phyloP scores from a whole-genome alignment of 2,113 vertebrate species.

The Prolemur simus region DNA sequence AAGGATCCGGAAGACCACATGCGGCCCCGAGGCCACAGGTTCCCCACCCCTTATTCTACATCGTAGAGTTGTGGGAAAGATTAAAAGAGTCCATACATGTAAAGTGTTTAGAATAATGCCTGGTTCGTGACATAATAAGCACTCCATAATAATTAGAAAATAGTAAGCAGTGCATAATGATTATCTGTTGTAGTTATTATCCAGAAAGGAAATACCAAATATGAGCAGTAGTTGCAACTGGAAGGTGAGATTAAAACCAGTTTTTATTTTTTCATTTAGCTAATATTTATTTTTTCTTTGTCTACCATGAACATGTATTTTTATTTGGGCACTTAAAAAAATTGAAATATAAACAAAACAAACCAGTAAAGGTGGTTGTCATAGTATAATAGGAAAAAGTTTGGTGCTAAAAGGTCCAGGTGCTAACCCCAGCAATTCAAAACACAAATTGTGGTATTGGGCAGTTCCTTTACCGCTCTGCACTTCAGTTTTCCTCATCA shows the following conservation, averaged over 20 bases:
- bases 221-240: background rate
- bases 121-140: background rate
- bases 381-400: background rate
- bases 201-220: background rate
- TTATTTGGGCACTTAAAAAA: background rate
- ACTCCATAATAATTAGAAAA: background rate
- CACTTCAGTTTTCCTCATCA: background rate
- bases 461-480: background rate
- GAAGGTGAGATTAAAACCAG: background rate
- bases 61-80: background rate
- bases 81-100: background rate
- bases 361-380: background rate
- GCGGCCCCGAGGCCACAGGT: too few species aligned
- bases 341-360: conserved; percentile 11
- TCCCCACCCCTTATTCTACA: background rate
- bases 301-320: background rate
- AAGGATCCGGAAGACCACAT: too few species aligned
- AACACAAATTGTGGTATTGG: background rate
- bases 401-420: background rate
- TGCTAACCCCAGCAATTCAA: background rate
- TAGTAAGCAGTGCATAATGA: background rate
- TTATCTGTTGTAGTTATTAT: background rate
- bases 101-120: background rate
- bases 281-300: conserved; percentile 18
- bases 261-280: conserved; percentile 4